Evolutionary conservation across 2,797 vertebrate genomes (phyloP).

Genomic region (Cyclura pinguis): DNA sequence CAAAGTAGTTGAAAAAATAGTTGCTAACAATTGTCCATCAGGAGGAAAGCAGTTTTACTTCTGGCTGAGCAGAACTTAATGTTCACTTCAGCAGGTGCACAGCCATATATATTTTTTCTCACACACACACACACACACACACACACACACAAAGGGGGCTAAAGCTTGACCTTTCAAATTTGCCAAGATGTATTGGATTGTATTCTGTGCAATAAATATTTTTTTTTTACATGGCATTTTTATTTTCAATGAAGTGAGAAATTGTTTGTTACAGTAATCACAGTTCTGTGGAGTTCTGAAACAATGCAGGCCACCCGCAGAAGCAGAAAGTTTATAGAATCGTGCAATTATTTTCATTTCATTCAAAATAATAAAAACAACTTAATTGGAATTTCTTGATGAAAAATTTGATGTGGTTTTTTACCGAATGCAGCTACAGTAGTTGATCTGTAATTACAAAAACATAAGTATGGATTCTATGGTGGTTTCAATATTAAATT

Average conservation of each 20-base stretch:
- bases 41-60: conserved; percentile 35
- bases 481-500: not conserved
- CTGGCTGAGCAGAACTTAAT: conserved; percentile 33
- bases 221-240: conserved; percentile 18
- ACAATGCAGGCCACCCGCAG: conserved; percentile 1
- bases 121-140: no score
- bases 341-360: conserved; percentile 20
- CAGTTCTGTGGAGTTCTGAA: conserved; percentile 10
- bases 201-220: not conserved
- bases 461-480: no score
- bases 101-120: not conserved
- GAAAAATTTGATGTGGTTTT: conserved; percentile 18
- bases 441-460: no score
- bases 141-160: no score
- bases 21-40: conserved; percentile 37
- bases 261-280: not conserved
- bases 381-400: conserved; percentile 12
- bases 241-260: conserved; percentile 6
- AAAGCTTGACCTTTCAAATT: conserved; percentile 31
- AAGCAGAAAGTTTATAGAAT: not conserved
- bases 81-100: conserved; percentile 5
- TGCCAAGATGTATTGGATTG: not conserved
- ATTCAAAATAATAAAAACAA: conserved; percentile 26
- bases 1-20: conserved; percentile 52
- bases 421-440: not conserved